Percentiles rank a stretch among this genome's conserved stretches.
These are phyloP conservation scores for Schizotus pectinicornis DNA, from an alignment of 2,888 invertebrate genomes.

Conservation along the genomic window DNA sequence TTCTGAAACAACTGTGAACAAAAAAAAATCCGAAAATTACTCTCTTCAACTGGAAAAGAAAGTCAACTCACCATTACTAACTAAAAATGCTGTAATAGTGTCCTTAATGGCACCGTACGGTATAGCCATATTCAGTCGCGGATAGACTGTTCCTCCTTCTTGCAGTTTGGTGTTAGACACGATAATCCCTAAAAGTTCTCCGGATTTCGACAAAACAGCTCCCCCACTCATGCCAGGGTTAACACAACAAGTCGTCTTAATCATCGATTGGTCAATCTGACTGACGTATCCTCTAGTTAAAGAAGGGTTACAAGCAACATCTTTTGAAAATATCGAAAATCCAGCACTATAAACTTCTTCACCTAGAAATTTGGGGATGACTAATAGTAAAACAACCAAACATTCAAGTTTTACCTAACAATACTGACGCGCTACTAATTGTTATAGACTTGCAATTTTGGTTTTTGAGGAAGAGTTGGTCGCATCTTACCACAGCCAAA, in stretches of 20 bases:
- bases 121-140: slow-evolving; percentile 68
- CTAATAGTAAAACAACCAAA: not conserved
- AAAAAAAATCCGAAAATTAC: too few species aligned
- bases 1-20: too few species aligned
- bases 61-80: too few species aligned
- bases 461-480: slow-evolving; percentile 44
- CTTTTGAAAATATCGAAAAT: slow-evolving; percentile 64
- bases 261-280: slow-evolving; percentile 62
- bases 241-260: slow-evolving; percentile 69
- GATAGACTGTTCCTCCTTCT: slow-evolving; percentile 61
- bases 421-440: not conserved
- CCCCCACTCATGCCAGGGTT: slow-evolving; percentile 71
- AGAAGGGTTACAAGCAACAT: slow-evolving; percentile 59
- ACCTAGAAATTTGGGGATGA: slow-evolving; percentile 53
- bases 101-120: slow-evolving; percentile 52
- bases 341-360: slow-evolving; percentile 66
- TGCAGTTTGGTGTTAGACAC: slow-evolving; percentile 63
- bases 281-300: slow-evolving; percentile 65
- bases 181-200: slow-evolving; percentile 64
- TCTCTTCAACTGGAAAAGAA: too few species aligned
- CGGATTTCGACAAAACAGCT: slow-evolving; percentile 61
- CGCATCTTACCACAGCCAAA: slow-evolving; percentile 60
- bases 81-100: slow-evolving; percentile 13
- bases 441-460: slow-evolving; percentile 3
- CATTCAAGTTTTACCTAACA: slow-evolving; percentile 2